phyloP scores from a whole-genome alignment of 2,797 vertebrate species.

The Siniperca undulata region DNA sequence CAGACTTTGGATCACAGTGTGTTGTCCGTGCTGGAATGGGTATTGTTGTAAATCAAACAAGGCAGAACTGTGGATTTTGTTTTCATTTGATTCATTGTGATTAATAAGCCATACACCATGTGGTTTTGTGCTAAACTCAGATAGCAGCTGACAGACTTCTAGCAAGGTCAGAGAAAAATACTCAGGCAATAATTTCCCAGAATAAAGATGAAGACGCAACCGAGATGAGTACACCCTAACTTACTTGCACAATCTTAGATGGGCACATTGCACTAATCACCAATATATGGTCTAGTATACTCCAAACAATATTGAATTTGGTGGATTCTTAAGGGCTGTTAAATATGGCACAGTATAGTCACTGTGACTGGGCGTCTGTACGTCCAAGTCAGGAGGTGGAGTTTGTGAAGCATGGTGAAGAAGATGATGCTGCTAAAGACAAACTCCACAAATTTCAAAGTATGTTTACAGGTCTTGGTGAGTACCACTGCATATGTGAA shows the following conservation, averaged over 20 bases:
- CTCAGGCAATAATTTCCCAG: slow-evolving; percentile 14
- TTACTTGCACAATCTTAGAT: slow-evolving; percentile 13
- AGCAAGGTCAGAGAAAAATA: slow-evolving; percentile 57
- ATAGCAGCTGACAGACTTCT: slow-evolving; percentile 44
- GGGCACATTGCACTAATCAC: slow-evolving; percentile 19
- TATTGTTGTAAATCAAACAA: slow-evolving; percentile 64
- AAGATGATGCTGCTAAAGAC: background rate
- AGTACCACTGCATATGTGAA: background rate
- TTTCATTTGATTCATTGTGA: slow-evolving; percentile 52
- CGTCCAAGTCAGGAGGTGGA: background rate
- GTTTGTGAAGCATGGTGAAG: background rate
- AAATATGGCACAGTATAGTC: background rate
- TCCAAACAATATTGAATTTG: background rate
- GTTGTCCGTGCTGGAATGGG: slow-evolving; percentile 33
- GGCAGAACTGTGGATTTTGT: slow-evolving; percentile 55
- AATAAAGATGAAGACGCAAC: slow-evolving; percentile 26
- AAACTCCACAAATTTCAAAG: background rate
- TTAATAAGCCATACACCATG: slow-evolving; percentile 54
- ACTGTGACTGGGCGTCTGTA: background rate
- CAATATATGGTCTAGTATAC: background rate
- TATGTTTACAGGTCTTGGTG: background rate
- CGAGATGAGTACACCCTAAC: slow-evolving; percentile 6
- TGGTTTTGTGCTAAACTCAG: slow-evolving; percentile 33
- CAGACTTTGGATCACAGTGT: slow-evolving; percentile 55
- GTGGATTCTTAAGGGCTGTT: background rate